Percentiles rank a stretch among this genome's conserved stretches.
These are phyloP conservation scores for Habroteleia sp. DNA, from an alignment of 2,888 invertebrate genomes.

Conservation along the genomic window DNA sequence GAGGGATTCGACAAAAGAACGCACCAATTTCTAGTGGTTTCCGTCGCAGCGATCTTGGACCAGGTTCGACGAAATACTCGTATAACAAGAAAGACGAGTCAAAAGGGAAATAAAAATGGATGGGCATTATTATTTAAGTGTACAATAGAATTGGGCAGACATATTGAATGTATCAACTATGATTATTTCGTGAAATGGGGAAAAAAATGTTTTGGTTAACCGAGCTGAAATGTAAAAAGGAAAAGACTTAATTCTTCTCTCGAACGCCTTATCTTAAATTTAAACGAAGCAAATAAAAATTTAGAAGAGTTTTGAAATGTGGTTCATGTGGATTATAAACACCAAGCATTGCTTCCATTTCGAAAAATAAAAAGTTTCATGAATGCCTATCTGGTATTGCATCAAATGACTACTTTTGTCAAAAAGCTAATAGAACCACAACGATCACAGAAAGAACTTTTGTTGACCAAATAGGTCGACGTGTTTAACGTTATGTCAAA, in stretches of 20 bases:
- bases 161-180: slow-evolving; percentile 29
- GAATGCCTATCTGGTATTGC: background rate
- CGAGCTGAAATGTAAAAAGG: too few relatives aligned
- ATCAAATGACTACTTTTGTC: background rate
- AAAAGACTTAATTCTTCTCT: too few relatives aligned
- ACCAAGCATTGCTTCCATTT: too few relatives aligned
- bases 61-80: slow-evolving; percentile 36
- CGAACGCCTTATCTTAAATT: too few relatives aligned
- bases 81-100: slow-evolving; percentile 47
- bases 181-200: slow-evolving; percentile 29
- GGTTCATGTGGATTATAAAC: too few relatives aligned
- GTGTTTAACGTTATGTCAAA: slow-evolving; percentile 16
- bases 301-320: too few relatives aligned
- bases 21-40: slow-evolving; percentile 56
- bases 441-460: slow-evolving; percentile 1
- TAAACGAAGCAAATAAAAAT: too few relatives aligned
- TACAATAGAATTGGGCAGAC: slow-evolving; percentile 12
- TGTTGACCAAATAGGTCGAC: slow-evolving; percentile 11
- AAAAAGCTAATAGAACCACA: slow-evolving; percentile 3
- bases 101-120: slow-evolving; percentile 33
- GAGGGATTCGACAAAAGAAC: slow-evolving; percentile 42
- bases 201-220: slow-evolving; percentile 18
- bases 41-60: slow-evolving; percentile 33
- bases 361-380: too few relatives aligned
- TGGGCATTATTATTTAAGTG: slow-evolving; percentile 28